Conservation (phyloP, 2,113 vertebrate genomes). For the Brachypteracias leptosomus region DNA sequence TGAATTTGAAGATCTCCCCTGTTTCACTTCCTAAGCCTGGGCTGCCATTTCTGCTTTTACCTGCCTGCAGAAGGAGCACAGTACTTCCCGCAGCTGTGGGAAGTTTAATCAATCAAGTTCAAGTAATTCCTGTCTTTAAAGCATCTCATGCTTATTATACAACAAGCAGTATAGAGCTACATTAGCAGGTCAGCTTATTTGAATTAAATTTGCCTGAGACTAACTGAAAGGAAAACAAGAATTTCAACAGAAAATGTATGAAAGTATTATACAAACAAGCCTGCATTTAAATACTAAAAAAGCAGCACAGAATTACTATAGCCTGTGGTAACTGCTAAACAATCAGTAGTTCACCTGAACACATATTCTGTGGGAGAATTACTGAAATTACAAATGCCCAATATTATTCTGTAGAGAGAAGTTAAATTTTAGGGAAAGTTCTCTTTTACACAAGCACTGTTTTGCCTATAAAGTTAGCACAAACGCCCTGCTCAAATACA, state of each 20-base stretch:
- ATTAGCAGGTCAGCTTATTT: fast-evolving
- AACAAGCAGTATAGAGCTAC: neutral
- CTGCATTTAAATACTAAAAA: neutral
- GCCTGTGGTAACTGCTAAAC: neutral
- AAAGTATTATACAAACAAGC: neutral
- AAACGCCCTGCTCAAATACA: neutral
- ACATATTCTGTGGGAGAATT: neutral
- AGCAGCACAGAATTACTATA: neutral
- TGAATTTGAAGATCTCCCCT: neutral
- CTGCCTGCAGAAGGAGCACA: neutral
- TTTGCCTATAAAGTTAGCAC: neutral
- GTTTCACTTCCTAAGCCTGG: neutral
- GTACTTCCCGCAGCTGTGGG: neutral
- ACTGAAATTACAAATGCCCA: neutral
- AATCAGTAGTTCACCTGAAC: neutral
- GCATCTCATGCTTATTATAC: fast-evolving
- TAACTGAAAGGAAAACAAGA: neutral
- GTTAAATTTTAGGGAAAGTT: neutral
- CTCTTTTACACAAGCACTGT: neutral
- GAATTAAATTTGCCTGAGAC: neutral
- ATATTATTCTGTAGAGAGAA: neutral
- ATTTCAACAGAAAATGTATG: neutral
- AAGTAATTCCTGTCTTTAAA: neutral
- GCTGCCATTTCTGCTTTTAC: neutral
- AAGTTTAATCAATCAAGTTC: neutral